phyloP scores from a whole-genome alignment of 2,888 invertebrate species.

The Scelioninae gen. 2 region DNA sequence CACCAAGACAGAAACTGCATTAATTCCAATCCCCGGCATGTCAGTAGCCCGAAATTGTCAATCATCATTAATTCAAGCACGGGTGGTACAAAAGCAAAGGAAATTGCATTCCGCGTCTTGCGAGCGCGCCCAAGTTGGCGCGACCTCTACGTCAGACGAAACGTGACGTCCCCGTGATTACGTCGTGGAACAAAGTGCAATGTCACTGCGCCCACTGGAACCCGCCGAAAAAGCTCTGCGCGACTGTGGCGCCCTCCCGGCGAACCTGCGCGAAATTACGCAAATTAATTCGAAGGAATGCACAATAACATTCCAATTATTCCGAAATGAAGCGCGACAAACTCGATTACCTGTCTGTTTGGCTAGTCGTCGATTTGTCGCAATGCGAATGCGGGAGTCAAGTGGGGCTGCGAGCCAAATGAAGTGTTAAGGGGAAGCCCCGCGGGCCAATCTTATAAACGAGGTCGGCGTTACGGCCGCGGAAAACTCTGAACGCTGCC shows the following conservation, averaged over 20 bases:
- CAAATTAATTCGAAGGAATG: constrained; percentile 39
- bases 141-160: constrained; percentile 15
- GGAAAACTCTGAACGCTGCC: neutral
- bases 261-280: constrained; percentile 12
- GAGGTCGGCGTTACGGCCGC: constrained; percentile 9
- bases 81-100: constrained; percentile 45
- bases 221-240: neutral
- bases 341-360: constrained; percentile 40
- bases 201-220: constrained; percentile 4
- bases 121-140: constrained; percentile 16
- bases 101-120: constrained; percentile 51
- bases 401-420: constrained; percentile 27
- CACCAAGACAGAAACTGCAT: constrained; percentile 1
- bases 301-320: constrained; percentile 43
- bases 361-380: constrained; percentile 34
- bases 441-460: constrained; percentile 26
- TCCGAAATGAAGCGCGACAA: constrained; percentile 29
- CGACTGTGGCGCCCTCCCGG: neutral
- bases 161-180: constrained; percentile 37
- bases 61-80: constrained; percentile 49
- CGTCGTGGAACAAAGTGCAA: constrained; percentile 23
- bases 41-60: constrained; percentile 38
- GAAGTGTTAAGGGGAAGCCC: constrained; percentile 41
- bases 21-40: constrained; percentile 29
- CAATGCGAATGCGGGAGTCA: constrained; percentile 33